These are phyloP conservation scores for Cylloceria caligata DNA, from an alignment of 2,888 invertebrate genomes.

Conservation along the genomic window DNA sequence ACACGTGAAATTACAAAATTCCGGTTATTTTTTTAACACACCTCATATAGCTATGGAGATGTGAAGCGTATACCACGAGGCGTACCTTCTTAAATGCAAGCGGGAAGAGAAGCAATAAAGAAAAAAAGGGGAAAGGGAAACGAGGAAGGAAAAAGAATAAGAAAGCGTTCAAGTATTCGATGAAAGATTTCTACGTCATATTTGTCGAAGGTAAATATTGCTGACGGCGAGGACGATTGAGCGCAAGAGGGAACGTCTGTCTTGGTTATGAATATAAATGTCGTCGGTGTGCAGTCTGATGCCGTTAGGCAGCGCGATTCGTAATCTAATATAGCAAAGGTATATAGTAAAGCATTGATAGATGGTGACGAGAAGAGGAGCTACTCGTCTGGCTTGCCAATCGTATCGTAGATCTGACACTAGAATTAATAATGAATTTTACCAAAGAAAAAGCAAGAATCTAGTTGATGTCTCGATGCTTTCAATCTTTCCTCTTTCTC, in stretches of 20 bases:
- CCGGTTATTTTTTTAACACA: no score
- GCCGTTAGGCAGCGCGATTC: constrained; percentile 46
- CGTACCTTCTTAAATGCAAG: constrained; percentile 15
- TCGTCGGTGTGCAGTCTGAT: constrained; percentile 55
- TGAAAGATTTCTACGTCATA: constrained; percentile 74
- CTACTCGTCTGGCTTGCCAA: constrained; percentile 11
- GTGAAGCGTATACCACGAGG: neutral
- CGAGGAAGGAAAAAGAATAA: constrained; percentile 59
- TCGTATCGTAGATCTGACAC: constrained; percentile 7
- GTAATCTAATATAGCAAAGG: constrained; percentile 56
- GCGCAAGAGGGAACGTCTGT: constrained; percentile 49
- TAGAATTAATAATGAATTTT: constrained; percentile 58
- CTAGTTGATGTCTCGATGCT: constrained; percentile 3
- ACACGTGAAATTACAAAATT: no score
- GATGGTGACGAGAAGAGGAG: constrained; percentile 11
- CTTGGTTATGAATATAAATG: constrained; percentile 77
- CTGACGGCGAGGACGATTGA: constrained; percentile 63
- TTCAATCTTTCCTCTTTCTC: neutral
- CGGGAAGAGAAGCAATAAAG: constrained; percentile 32
- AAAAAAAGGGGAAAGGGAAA: no score
- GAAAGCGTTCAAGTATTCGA: constrained; percentile 64
- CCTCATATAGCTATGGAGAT: neutral
- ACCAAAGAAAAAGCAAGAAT: constrained; percentile 18
- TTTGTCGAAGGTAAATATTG: constrained; percentile 76
- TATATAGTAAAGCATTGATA: constrained; percentile 8